These are phyloP conservation scores for Ophioninae sp. DNA, from an alignment of 2,888 invertebrate genomes.

Conservation along the genomic window DNA sequence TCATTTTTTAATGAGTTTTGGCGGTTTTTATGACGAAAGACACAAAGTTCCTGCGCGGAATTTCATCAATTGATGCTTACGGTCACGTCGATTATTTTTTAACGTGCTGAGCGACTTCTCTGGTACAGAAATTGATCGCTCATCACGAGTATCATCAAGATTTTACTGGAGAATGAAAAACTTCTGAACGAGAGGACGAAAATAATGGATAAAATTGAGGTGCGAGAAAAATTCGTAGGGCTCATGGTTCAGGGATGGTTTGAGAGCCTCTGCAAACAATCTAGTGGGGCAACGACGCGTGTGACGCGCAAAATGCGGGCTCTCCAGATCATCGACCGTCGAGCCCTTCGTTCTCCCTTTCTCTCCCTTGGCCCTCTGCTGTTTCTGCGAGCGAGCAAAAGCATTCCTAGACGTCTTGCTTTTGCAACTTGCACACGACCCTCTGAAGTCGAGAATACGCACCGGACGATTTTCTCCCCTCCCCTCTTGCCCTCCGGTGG, in stretches of 20 bases:
- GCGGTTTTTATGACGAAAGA: background rate
- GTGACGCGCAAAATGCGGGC: slow-evolving; percentile 81
- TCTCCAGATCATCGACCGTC: slow-evolving; percentile 78
- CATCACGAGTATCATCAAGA: background rate
- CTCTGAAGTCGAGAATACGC: slow-evolving; percentile 55
- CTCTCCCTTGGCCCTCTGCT: slow-evolving; percentile 18
- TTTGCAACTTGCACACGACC: slow-evolving; percentile 52
- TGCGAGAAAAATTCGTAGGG: background rate
- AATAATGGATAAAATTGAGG: background rate
- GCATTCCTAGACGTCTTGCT: slow-evolving; percentile 59
- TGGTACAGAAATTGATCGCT: slow-evolving; percentile 1
- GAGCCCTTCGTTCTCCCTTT: slow-evolving; percentile 52
- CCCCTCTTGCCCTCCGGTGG: background rate
- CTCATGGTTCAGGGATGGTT: slow-evolving; percentile 62
- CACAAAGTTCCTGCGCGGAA: background rate
- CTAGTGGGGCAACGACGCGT: slow-evolving; percentile 81
- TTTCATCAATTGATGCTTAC: background rate
- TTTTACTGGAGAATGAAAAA: background rate
- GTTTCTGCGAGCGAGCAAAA: slow-evolving; percentile 63
- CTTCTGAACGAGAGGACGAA: background rate
- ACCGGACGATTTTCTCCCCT: slow-evolving; percentile 73
- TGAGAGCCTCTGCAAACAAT: slow-evolving; percentile 81
- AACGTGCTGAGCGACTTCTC: background rate
- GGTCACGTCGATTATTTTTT: background rate
- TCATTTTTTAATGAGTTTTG: background rate